Evolutionary conservation across 2,797 vertebrate species (phyloP).

Genomic region (Sebastiscus tertius): DNA sequence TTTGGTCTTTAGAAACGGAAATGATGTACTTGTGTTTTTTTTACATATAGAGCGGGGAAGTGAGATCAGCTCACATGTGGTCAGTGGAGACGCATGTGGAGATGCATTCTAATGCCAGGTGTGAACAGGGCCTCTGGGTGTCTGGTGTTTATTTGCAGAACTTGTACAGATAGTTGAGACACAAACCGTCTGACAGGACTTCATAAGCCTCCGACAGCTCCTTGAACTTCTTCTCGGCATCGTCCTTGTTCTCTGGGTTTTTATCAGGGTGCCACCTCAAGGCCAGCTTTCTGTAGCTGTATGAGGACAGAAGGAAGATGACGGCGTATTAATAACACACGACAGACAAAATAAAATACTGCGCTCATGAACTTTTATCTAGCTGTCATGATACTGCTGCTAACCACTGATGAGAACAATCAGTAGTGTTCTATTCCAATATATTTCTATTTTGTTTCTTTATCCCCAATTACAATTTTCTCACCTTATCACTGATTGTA

Average conservation of each 20-base stretch:
- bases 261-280: slow-evolving; percentile 97
- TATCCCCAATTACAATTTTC: background rate
- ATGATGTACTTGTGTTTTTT: too few relatives aligned
- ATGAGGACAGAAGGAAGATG: background rate
- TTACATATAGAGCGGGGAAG: rapidly evolving
- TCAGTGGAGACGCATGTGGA: background rate
- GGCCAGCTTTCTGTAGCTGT: slow-evolving; percentile 92
- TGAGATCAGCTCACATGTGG: background rate
- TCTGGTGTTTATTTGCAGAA: background rate
- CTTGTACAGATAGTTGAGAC: too few relatives aligned
- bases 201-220: slow-evolving; percentile 96
- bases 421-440: background rate
- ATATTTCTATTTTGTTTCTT: background rate
- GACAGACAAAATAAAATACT: background rate
- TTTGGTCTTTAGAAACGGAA: too few relatives aligned
- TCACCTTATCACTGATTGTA: background rate
- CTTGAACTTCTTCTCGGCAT: slow-evolving; percentile 93
- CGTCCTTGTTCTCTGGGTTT: slow-evolving; percentile 96
- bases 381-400: background rate
- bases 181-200: slow-evolving; percentile 92
- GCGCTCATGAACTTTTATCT: background rate
- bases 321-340: background rate
- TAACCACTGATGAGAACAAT: background rate
- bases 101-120: background rate
- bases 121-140: background rate